Percentiles rank a stretch among this genome's conserved stretches.
These are phyloP conservation scores for Etheostoma perlongum DNA, from an alignment of 2,797 vertebrate genomes.

Conservation along the genomic window DNA sequence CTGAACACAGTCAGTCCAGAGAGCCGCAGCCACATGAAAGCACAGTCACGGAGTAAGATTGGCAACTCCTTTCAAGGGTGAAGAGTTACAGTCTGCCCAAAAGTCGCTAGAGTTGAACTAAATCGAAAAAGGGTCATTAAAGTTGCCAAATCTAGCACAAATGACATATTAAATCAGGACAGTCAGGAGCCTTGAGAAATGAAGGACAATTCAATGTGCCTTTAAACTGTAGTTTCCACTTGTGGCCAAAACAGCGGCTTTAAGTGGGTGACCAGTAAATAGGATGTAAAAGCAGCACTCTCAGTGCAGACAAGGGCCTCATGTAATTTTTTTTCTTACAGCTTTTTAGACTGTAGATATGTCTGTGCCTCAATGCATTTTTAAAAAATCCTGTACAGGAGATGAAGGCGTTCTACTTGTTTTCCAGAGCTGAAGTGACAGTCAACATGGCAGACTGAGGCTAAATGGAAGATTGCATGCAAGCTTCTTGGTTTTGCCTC, in stretches of 20 bases:
- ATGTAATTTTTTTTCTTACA: background rate
- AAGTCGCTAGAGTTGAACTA: background rate
- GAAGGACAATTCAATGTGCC: background rate
- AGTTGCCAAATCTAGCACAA: no score
- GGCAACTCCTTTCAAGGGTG: background rate
- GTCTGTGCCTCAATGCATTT: slow-evolving; percentile 65
- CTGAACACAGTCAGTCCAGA: background rate
- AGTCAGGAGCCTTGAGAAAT: background rate
- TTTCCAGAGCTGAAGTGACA: slow-evolving; percentile 62
- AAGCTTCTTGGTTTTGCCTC: slow-evolving; percentile 31
- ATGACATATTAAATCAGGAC: background rate
- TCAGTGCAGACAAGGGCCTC: slow-evolving; percentile 5
- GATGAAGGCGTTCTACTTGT: slow-evolving; percentile 39
- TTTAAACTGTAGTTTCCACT: background rate
- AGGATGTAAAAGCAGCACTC: slow-evolving; percentile 13
- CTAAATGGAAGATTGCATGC: slow-evolving; percentile 51
- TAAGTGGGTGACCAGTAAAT: background rate
- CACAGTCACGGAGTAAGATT: no score
- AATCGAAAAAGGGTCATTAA: background rate
- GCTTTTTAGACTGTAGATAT: slow-evolving; percentile 11
- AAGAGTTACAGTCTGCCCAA: background rate
- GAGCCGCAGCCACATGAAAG: no score
- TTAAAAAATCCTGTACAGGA: slow-evolving; percentile 48
- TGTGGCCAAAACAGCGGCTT: background rate
- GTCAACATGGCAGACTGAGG: slow-evolving; percentile 36